Evolutionary conservation across 2,113 vertebrate species (phyloP).

Genomic region (Ailurus styani): DNA sequence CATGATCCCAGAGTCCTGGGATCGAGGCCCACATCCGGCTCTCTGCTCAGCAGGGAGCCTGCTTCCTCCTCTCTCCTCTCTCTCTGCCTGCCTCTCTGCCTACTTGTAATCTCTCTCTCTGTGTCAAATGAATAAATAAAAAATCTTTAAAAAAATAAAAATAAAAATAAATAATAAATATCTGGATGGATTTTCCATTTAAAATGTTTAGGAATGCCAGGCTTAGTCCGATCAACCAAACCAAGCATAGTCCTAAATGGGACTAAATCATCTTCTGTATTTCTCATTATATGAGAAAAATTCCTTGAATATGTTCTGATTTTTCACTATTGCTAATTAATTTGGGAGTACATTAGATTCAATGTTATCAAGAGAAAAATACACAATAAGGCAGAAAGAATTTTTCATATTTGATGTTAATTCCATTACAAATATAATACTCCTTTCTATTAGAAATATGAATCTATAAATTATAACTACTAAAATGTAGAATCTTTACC

Average conservation of each 20-base stretch:
- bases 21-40: too few species aligned
- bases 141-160: too few species aligned
- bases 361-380: neutral
- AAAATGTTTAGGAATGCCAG: neutral
- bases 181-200: neutral
- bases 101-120: too few species aligned
- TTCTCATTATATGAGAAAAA: neutral
- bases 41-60: too few species aligned
- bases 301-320: neutral
- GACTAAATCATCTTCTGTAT: neutral
- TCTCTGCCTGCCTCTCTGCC: too few species aligned
- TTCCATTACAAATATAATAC: neutral
- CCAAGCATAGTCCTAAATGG: neutral
- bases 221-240: neutral
- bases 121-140: too few species aligned
- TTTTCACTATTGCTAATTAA: neutral
- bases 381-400: neutral
- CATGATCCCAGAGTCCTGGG: too few species aligned
- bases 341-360: neutral
- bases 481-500: neutral
- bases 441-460: neutral
- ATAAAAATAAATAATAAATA: neutral
- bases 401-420: neutral
- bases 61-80: too few species aligned
- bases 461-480: neutral